Evolutionary conservation across 2,113 vertebrate genomes (phyloP).

Genomic region (Cettia cetti): DNA sequence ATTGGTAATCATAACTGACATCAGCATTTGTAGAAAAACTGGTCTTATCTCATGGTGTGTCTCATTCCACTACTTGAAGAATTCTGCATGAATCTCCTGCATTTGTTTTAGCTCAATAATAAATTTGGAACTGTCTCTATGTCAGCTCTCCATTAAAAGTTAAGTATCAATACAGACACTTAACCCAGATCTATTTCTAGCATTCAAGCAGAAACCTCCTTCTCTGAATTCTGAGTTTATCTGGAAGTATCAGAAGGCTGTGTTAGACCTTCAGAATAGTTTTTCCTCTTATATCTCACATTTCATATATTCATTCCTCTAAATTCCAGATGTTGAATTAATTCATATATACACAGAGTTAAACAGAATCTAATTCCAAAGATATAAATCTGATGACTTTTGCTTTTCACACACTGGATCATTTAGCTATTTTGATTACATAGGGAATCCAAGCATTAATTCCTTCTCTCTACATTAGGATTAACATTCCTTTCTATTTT

Average conservation of each 20-base stretch:
- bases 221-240: not conserved
- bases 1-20: not conserved
- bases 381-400: not conserved
- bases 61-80: not conserved
- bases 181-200: not conserved
- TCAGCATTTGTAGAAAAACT: not conserved
- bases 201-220: not conserved
- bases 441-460: not conserved
- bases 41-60: constrained; percentile 21
- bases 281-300: not conserved
- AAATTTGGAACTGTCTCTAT: constrained; percentile 2
- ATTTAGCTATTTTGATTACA: not conserved
- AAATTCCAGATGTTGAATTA: not conserved
- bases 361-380: not conserved
- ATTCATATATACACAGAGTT: not conserved
- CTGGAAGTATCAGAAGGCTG: not conserved
- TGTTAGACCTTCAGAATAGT: not conserved
- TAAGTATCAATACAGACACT: not conserved
- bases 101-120: constrained; percentile 30
- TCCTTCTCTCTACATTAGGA: not conserved
- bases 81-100: constrained; percentile 19
- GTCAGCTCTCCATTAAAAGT: constrained; percentile 15
- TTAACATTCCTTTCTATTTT: not conserved
- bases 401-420: not conserved
- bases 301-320: not conserved